Evolutionary conservation across 23 tunicate genomes (phyloP), one percentile per base, ranked within the genome.

Genomic region (Diplosoma virens): DNA sequence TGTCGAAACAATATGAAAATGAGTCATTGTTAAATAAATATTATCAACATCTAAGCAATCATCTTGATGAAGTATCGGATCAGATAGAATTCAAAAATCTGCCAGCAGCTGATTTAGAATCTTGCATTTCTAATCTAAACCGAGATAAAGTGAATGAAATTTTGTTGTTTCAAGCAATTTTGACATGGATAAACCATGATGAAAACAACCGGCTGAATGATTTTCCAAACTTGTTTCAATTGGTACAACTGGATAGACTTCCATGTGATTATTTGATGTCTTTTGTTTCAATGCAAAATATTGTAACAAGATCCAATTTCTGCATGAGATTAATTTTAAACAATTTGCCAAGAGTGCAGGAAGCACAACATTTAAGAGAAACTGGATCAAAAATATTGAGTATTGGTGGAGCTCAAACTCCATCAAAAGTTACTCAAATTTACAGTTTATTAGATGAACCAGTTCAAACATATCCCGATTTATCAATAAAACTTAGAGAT

Each of bases 181-280:
- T 63, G 7, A 24, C 69, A 3, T 63, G 69, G 69, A 63, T 35
- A 5, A 63, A 63, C 18, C 69, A 63, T 63, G 69, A 25, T 9
- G 36, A 24, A 63, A 35, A 63, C 2, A 22, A 18, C 3, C 69
- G 69, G 2, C 11, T 2, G 9, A 2, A 3, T 2, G 69, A 63
- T 3, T 63, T 63, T 63, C 7, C 29, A 6, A n/a, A 28, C 14
- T 30, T 63, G 34, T 63, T 63, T 63, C 69, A 29, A n/a, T n/a
- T 63, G 34, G 14, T 63, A 25, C 11, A 63, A 3, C 36, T 63
- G 7, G n/a, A 29, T 6, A 25, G 29, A 25, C 34, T 63, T 4
- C 69, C 69, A 5, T 4, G 14, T 5, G 69, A 63, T 28, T 30
- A 11, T 27, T n/a, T 63, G 34, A 9, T 63, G 27, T 9, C 6